Evolutionary conservation across 2,113 vertebrate genomes (phyloP), one percentile per base, ranked within the genome.

Genomic region (Tylochromis polylepis): DNA sequence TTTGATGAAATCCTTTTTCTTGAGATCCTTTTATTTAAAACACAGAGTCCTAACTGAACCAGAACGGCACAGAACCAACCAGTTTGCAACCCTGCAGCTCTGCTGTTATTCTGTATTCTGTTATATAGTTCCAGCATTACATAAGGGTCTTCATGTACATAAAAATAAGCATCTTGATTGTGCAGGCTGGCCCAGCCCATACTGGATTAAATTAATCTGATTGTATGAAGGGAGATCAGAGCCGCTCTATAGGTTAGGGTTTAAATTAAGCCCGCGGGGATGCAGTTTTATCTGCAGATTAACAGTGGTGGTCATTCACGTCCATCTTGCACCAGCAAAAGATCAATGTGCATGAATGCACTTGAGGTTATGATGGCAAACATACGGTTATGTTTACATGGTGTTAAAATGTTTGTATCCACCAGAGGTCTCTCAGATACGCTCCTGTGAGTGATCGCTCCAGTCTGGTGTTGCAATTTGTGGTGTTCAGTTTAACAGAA

Each of bases 131-230:
- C 46, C 18, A 77, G 18, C 46, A 77, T 77, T 77, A 77, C 49
- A 20, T 14, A 77, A 77, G 27, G 27, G 27, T 77, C 49, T 29
- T 53, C 31, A 77, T 77, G 27, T n/a, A 77, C 72, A 77, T 77
- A 77, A 75, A 79, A 53, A 38, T 49, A 65, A 55, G 15, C 27
- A 29, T 51, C 57, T 59, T 43, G 86, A 82, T 78, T 90, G 49
- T 77, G 55, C 59, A 36, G 67, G 82, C 49, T 84, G 43, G 38
- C 29, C 27, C 10, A 38, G 49, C 6, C 34, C 79, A 72, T 56
- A 38, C 29, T 81, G 84, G 84, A 86, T 91, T 89, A 83, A 84
- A 85, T 82, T 77, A 89, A 93, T 90, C 90, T 89, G 88, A 90
- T 84, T 91, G 83, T 85, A 70, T 83, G 78, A 85, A 72, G 75